Evolutionary conservation across 2,113 vertebrate genomes (phyloP), one percentile per base, ranked within the genome.

Genomic region (Petromus typicus): DNA sequence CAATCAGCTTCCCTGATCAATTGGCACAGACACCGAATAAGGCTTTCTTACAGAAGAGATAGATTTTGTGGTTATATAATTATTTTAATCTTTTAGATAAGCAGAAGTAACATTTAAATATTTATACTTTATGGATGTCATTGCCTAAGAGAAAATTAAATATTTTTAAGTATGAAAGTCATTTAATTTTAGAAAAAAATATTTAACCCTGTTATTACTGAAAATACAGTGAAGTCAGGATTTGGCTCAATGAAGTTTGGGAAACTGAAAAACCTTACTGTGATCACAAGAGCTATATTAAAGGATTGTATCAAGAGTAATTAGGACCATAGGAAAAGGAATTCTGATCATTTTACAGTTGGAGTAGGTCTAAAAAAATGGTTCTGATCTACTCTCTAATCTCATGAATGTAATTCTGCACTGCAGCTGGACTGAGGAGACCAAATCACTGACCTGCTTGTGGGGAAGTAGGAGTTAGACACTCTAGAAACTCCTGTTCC

Each of bases 1-100:
- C 97, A 95, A 84, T 75, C 94, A 95, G 93, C 87, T 89, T 97
- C 95, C 96, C 90, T 97, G 98, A 98, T 97, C 97, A 98, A 93
- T 95, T 97, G 97, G 96, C 90, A 96, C 97, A 97, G 90, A 95
- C 93, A 97, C 59, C 95, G 91, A 96, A 94, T 96, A 95, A 85
- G 90, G 79, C 80, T 93, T 94, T 90, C 11, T 94, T 96, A 85
- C 90, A 63, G 75, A 96, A 98, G 97, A 97, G 91, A 94, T 95
- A 97, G 93, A 98, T 97, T 97, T 96, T 95, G 96, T 97, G n/a
- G 13, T 86, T 81, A 93, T 71, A 16, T 37, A 93, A 89, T 92
- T 90, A 93, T 90, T 94, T 95, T 59, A 83, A 51, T 86, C 25
- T 56, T 43, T 82, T 75, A 48, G n/a, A 59, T 90, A 92, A 71